Base-by-base conservation (phyloP, 2,888 invertebrate species). In the Agelastica alni region DNA sequence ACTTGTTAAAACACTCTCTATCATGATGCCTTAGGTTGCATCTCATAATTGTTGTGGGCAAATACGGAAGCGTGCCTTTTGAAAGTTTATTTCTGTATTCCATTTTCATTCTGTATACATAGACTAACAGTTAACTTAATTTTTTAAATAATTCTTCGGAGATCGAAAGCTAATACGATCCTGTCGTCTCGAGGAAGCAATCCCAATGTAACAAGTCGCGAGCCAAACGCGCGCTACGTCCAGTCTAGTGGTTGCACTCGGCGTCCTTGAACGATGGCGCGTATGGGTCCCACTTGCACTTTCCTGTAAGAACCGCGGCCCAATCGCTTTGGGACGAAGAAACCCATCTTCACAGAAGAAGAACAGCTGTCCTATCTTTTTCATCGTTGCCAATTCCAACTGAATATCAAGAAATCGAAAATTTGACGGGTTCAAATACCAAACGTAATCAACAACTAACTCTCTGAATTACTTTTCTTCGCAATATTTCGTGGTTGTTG, bases 241-340 rank as follows among this genome's bases (percentile, higher is more conserved):
- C 67, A 67, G 66, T 67, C 68, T 66, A 67, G 69, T 65, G 64
- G n/a, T 66, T 71, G 69, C 68, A 72, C 70, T 71, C 64, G 73
- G 63, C 70, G 75, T 65, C 75, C 75, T 75, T 75, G 75, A 74
- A 75, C 72, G 72, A 71, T 72, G 72, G 71, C 73, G 69, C 70
- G 71, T 70, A 71, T 69, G 69, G 67, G 67, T 63, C 66, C 64
- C 69, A 70, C 70, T 70, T 70, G 68, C 70, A 70, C 69, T 70
- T 70, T 70, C 67, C 66, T 68, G 69, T 66, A 65, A 54, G 34
- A 61, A 54, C 55, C 57, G 47, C 39, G 39, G 53, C 41, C 28
- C 46, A 51, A 30, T 46, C 49, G 56, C 62, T 56, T 56, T 48
- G 46, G 60, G 61, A 52, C 45, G 56, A 39, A 49, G 41, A 42